phyloP scores from a whole-genome alignment of 2,113 vertebrate genomes.

The Paralichthys olivaceus region DNA sequence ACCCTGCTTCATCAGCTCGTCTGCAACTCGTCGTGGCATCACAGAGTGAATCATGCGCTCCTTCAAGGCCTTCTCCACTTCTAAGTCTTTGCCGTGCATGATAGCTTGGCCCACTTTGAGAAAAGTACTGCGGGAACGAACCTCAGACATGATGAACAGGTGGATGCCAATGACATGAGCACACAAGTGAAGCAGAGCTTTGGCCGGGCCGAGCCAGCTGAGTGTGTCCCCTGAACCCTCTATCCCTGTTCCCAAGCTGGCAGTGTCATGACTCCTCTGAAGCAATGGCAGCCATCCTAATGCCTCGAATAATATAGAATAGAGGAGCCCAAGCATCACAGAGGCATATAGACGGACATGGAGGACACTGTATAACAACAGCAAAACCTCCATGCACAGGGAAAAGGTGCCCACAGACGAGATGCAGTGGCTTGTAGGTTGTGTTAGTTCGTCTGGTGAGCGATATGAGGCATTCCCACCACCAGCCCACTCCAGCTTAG shows the following conservation, averaged over 20 bases:
- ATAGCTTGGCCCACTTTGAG: conserved; percentile 98
- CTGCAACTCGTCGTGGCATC: conserved; percentile 95
- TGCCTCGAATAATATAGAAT: conserved; percentile 93
- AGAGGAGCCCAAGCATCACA: conserved; percentile 90
- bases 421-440: conserved; percentile 81
- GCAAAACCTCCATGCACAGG: conserved; percentile 93
- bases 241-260: conserved; percentile 22
- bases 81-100: conserved; percentile 98
- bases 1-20: conserved; percentile 96
- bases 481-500: conserved; percentile 72
- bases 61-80: conserved; percentile 98
- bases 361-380: conserved; percentile 95
- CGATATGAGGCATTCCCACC: conserved; percentile 68
- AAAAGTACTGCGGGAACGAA: conserved; percentile 96
- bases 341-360: conserved; percentile 95
- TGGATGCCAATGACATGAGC: conserved; percentile 95
- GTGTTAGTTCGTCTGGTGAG: not conserved
- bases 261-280: conserved; percentile 57
- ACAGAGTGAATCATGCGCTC: conserved; percentile 99
- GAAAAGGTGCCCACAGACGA: conserved; percentile 96
- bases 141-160: conserved; percentile 97
- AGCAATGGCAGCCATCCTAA: conserved; percentile 89
- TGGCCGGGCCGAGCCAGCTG: conserved; percentile 89
- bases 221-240: conserved; percentile 52
- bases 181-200: conserved; percentile 92